phyloP scores from a whole-genome alignment of 2,797 vertebrate genomes.

The Syngnathus rostellatus region DNA sequence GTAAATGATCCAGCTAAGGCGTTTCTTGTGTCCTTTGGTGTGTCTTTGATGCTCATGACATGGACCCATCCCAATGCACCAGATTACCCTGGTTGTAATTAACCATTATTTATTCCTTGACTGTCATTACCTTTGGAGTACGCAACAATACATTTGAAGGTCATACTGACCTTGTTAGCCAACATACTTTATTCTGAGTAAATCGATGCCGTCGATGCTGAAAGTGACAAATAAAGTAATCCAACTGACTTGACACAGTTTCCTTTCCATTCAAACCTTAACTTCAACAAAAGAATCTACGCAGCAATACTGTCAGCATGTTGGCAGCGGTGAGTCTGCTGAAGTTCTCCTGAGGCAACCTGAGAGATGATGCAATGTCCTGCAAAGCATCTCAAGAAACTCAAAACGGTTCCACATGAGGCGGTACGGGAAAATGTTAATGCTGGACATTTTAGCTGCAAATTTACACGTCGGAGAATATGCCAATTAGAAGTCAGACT shows the following conservation, averaged over 20 bases:
- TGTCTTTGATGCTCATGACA: conserved; percentile 5
- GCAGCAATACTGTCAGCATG: conserved; percentile 22
- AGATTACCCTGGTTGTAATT: conserved; percentile 1
- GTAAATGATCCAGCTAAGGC: neutral
- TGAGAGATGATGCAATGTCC: conserved; percentile 50
- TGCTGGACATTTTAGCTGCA: conserved; percentile 11
- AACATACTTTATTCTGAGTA: neutral
- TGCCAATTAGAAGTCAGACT: conserved; percentile 9
- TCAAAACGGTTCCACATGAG: conserved; percentile 24
- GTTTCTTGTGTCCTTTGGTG: neutral
- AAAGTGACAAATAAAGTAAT: conserved; percentile 1
- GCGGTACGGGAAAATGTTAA: conserved; percentile 12
- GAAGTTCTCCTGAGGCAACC: conserved; percentile 42
- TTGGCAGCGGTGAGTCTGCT: conserved; percentile 42
- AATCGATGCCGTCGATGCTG: too few species aligned
- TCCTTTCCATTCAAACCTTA: neutral
- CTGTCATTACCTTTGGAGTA: neutral
- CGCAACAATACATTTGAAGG: neutral
- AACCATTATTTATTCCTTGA: neutral
- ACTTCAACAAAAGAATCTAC: neutral
- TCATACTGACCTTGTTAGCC: neutral
- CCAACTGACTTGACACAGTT: conserved; percentile 5
- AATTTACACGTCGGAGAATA: conserved; percentile 17
- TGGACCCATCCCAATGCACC: neutral
- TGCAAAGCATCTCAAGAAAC: conserved; percentile 47